These are phyloP conservation scores for Dilophus febrilis DNA, from an alignment of 2,888 invertebrate genomes.

Conservation along the genomic window DNA sequence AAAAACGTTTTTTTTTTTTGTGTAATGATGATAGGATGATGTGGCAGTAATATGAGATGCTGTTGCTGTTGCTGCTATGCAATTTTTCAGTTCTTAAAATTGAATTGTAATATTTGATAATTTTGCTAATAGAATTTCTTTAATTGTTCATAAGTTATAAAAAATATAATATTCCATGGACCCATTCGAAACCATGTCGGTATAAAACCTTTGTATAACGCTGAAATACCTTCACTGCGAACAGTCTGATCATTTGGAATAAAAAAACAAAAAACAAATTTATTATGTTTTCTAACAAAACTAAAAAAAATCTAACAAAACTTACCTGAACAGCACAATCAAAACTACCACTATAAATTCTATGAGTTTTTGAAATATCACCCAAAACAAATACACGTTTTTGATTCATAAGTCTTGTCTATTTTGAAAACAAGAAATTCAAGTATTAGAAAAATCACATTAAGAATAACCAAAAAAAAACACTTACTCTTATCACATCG, in stretches of 20 bases:
- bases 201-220: conserved; percentile 87
- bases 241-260: conserved; percentile 45
- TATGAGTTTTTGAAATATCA: conserved; percentile 22
- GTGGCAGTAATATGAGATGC: too few relatives aligned
- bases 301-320: too few relatives aligned
- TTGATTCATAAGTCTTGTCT: conserved; percentile 94
- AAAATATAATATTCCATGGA: conserved; percentile 95
- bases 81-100: too few relatives aligned
- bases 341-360: conserved; percentile 63
- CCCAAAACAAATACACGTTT: conserved; percentile 37
- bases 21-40: too few relatives aligned
- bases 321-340: conserved; percentile 64
- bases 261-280: too few relatives aligned
- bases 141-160: conserved; percentile 82
- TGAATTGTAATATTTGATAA: too few relatives aligned
- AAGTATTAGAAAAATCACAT: too few relatives aligned
- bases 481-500: conserved; percentile 74
- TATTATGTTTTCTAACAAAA: too few relatives aligned
- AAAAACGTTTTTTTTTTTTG: too few relatives aligned
- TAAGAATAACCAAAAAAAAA: too few relatives aligned
- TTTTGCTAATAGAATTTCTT: conserved; percentile 47
- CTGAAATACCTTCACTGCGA: conserved; percentile 67
- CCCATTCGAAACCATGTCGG: conserved; percentile 94
- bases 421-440: conserved; percentile 20
- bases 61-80: too few relatives aligned